These are phyloP conservation scores for Pyrgus malvae DNA, from an alignment of 2,888 invertebrate genomes.

Conservation along the genomic window DNA sequence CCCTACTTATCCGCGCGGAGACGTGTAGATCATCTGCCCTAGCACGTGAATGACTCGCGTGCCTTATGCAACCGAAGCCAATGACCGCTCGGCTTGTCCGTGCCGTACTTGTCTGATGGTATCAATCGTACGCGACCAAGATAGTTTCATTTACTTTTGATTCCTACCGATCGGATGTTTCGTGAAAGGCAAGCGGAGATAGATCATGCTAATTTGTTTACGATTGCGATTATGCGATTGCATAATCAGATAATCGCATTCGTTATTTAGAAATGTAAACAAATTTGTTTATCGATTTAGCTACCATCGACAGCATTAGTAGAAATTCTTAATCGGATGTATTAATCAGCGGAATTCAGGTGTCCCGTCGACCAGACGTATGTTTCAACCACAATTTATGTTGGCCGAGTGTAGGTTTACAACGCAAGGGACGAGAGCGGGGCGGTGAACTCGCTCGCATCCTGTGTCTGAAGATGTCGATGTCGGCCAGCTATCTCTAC, in stretches of 20 bases:
- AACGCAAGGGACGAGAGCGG: conserved; percentile 51
- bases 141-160: conserved; percentile 41
- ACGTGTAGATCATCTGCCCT: conserved; percentile 61
- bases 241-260: conserved; percentile 1
- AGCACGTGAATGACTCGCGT: conserved; percentile 51
- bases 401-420: conserved; percentile 62
- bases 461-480: conserved; percentile 67
- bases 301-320: neutral
- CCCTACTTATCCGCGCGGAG: conserved; percentile 60
- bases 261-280: conserved; percentile 11
- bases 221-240: conserved; percentile 9
- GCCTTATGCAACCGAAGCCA: conserved; percentile 69
- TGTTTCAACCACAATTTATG: conserved; percentile 66
- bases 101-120: conserved; percentile 46
- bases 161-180: conserved; percentile 48
- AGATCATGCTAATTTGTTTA: conserved; percentile 15
- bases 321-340: conserved; percentile 9
- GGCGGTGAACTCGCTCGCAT: conserved; percentile 64
- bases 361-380: conserved; percentile 37
- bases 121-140: conserved; percentile 39
- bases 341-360: conserved; percentile 16
- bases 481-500: conserved; percentile 68
- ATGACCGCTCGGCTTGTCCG: conserved; percentile 61
- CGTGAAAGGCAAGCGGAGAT: conserved; percentile 45
- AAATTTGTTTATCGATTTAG: conserved; percentile 10